Base-by-base conservation (phyloP, 64 coral and sea anemone species). In the Cladopsammia gracilis region DNA sequence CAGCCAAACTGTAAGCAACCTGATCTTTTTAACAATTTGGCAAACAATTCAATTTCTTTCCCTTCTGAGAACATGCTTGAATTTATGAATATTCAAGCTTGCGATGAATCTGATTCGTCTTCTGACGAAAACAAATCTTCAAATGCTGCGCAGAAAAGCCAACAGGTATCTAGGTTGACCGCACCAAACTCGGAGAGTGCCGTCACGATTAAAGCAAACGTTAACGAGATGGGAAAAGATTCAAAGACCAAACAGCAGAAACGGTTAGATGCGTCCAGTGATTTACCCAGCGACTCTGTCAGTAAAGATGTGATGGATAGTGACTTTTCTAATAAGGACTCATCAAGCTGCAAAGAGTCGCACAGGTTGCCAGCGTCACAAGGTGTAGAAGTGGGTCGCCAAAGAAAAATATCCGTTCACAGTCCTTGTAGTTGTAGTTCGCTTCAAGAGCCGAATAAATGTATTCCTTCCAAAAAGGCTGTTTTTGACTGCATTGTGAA, bases 401-500 rank as follows among this genome's bases (percentile, higher is more conserved):
- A 64, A 3, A 8, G 61, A 64, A 15, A 77, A 20, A 11, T 23
- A 6, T 77, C 50, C 22, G 48, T 52, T 77, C 12, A 18, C 11
- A 23, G 3, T 54, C 20, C 75, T 56, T 23, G 10, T 46, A 50
- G 50, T 56, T 23, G 10, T 46, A 50, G 50, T 20, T 61, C 86
- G 20, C 16, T 59, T 61, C 70, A 72, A 19, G 54, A 78, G 18
- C 16, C 23, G 8, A 7, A 34, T 10, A 64, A 16, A 53, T 26
- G 16, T 22, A 71, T 50, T n/a, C 74, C 90, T 2, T 73, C 68
- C 0, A 88, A 79, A 62, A 97, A 93, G 64, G 87, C 62, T 20
- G 88, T 97, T 5, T 97, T 97, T 64, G 62, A 91, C 1, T 94
- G 58, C 51, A 73, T 94, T 51, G 48, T 94, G 11, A 91, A 45